A percentile compares a stretch with the other conserved stretches of the same genome.
These are phyloP conservation scores for Eremophila alpestris DNA, from an alignment of 2,797 vertebrate species.

Conservation along the genomic window DNA sequence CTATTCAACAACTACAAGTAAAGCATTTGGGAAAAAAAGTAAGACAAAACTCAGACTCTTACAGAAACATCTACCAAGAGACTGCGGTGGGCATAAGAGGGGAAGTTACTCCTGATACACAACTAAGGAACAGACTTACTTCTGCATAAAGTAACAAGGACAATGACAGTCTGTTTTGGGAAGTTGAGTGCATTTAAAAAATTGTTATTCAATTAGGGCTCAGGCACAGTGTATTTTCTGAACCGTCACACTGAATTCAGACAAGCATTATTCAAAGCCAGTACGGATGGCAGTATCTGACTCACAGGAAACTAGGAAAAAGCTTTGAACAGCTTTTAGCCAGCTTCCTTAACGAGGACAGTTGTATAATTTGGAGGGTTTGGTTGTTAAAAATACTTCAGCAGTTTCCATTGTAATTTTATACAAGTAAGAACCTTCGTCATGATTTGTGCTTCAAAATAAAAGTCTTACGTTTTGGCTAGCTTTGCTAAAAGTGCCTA, in stretches of 20 bases:
- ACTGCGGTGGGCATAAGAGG: not conserved
- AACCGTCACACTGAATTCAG: not conserved
- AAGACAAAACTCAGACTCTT: not conserved
- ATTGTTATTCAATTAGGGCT: not conserved
- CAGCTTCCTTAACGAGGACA: slow-evolving; percentile 17
- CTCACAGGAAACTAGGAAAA: slow-evolving; percentile 40
- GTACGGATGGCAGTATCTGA: not conserved
- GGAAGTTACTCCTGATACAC: not conserved
- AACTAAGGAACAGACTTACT: not conserved
- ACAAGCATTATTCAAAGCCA: not conserved
- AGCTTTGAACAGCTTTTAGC: not conserved
- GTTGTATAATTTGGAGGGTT: slow-evolving; percentile 8
- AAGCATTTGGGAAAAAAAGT: not conserved
- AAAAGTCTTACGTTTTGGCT: slow-evolving; percentile 42
- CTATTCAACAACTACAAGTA: not conserved
- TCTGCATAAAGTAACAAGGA: slow-evolving; percentile 50
- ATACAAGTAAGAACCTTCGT: slow-evolving; percentile 20
- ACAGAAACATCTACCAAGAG: not conserved
- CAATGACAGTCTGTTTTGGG: slow-evolving; percentile 23
- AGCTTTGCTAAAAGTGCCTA: not conserved
- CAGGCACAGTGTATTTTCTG: not conserved
- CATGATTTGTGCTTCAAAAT: slow-evolving; percentile 46
- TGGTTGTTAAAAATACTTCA: slow-evolving; percentile 41
- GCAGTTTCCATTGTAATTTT: slow-evolving; percentile 55
- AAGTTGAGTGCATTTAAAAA: not conserved